Evolutionary conservation across 2,113 vertebrate species (phyloP).

Genomic region (Sturnus vulgaris): DNA sequence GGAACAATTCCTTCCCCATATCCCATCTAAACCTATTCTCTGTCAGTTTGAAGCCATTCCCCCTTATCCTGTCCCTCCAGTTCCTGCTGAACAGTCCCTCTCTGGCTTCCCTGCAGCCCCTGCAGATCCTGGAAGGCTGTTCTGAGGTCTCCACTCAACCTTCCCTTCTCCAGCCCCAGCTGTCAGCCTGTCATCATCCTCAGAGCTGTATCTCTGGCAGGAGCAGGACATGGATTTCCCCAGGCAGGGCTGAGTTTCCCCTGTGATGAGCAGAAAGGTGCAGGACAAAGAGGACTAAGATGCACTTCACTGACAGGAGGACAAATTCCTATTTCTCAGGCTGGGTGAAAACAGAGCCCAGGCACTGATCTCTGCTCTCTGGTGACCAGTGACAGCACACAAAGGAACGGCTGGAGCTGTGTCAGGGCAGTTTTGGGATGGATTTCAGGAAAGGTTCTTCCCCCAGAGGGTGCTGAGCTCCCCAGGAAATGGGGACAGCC

Average conservation of each 20-base stretch:
- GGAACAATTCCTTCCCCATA: background rate
- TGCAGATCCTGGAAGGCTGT: background rate
- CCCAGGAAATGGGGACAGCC: background rate
- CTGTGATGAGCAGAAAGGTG: background rate
- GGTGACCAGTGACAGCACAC: background rate
- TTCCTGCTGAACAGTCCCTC: background rate
- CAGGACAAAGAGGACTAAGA: background rate
- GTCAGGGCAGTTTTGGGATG: background rate
- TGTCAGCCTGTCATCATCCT: background rate
- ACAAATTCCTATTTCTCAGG: background rate
- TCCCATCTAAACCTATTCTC: no score
- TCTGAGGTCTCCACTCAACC: background rate
- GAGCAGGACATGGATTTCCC: background rate
- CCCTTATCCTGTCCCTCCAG: background rate
- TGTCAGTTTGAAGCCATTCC: background rate
- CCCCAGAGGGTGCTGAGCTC: background rate
- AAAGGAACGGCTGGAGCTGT: rapidly evolving
- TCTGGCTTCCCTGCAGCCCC: background rate
- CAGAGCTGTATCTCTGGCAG: rapidly evolving
- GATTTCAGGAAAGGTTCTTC: background rate
- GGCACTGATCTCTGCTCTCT: background rate
- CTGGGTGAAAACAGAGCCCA: background rate
- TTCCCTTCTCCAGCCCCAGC: background rate
- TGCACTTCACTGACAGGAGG: background rate
- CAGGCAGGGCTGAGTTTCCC: background rate